These are phyloP conservation scores for Xenopus borealis DNA, from an alignment of 2,113 vertebrate species.

Conservation along the genomic window DNA sequence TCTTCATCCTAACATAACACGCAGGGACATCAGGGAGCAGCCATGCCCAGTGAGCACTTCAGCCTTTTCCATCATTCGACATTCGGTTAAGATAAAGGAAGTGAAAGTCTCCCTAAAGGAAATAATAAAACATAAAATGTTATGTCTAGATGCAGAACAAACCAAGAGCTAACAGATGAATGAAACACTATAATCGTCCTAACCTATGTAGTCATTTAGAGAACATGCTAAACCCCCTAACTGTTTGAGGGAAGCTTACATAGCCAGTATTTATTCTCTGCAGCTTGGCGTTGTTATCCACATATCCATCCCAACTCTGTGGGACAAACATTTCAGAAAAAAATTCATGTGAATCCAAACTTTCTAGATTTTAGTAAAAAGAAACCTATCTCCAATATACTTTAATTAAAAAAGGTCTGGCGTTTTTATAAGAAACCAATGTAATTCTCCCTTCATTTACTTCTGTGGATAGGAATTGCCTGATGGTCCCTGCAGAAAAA, in stretches of 20 bases:
- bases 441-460: no score
- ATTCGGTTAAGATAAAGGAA: constrained; percentile 17
- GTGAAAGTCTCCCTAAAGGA: constrained; percentile 8
- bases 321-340: no score
- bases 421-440: no score
- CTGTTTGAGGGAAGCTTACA: constrained; percentile 50
- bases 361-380: no score
- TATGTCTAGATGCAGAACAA: no score
- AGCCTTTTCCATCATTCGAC: constrained; percentile 48
- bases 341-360: no score
- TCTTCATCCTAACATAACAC: constrained; percentile 12
- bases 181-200: not conserved
- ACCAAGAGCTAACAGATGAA: no score
- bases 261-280: constrained; percentile 51
- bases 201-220: not conserved
- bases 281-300: constrained; percentile 56
- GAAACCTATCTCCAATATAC: no score
- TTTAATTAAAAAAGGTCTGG: no score
- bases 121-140: no score
- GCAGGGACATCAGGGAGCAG: constrained; percentile 24
- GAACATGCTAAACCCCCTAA: not conserved
- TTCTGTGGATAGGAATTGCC: no score
- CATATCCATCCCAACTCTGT: constrained; percentile 61
- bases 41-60: constrained; percentile 40
- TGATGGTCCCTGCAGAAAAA: no score